Conservation (phyloP, 2,888 invertebrate species). For the Odontomyia ornata region DNA sequence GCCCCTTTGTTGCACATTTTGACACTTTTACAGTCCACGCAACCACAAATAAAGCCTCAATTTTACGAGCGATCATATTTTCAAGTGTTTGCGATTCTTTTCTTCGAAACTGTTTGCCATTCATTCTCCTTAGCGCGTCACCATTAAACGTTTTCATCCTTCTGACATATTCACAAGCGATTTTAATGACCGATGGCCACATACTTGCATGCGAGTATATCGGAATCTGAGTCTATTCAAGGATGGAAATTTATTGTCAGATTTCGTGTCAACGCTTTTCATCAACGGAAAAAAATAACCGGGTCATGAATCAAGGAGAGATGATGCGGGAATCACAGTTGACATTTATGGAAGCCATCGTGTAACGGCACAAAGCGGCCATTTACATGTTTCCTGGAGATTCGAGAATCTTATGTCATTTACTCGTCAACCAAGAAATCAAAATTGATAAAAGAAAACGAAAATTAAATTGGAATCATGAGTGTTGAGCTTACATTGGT, state of each 20-base stretch:
- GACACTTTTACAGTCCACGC: constrained; percentile 23
- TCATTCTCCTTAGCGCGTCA: constrained; percentile 37
- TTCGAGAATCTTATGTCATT: neutral
- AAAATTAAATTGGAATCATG: neutral
- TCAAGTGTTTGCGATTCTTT: constrained; percentile 40
- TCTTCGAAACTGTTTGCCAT: constrained; percentile 26
- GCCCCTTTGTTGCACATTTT: constrained; percentile 39
- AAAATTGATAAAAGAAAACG: neutral
- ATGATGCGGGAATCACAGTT: constrained; percentile 19
- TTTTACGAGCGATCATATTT: constrained; percentile 33
- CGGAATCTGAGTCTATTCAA: constrained; percentile 6
- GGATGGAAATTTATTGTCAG: constrained; percentile 34
- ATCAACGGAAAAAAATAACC: constrained; percentile 6
- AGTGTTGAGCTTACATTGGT: neutral
- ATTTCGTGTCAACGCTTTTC: constrained; percentile 24
- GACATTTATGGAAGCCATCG: constrained; percentile 14
- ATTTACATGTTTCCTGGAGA: neutral
- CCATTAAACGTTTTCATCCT: neutral
- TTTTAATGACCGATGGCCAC: constrained; percentile 23
- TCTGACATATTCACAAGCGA: constrained; percentile 21
- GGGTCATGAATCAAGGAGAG: constrained; percentile 42
- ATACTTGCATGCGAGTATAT: too few species aligned
- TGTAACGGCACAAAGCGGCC: neutral
- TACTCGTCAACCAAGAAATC: neutral
- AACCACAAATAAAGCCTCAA: constrained; percentile 33